phyloP scores from a whole-genome alignment of 1,140 invertebrate genomes.

The Leptoteleia sp. region DNA sequence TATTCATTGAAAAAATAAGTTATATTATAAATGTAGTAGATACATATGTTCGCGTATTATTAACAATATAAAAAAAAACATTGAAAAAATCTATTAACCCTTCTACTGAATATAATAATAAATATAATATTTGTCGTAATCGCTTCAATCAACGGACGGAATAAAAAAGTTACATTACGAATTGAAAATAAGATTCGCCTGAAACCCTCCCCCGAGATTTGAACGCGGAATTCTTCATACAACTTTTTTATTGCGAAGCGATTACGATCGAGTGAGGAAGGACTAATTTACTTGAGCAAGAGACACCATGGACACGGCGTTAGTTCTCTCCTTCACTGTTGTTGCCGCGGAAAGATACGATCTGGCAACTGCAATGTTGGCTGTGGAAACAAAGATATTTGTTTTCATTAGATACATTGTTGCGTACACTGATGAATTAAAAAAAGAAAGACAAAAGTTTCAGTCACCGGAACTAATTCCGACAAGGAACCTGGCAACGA shows the following conservation, averaged over 20 bases:
- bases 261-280: constrained; percentile 47
- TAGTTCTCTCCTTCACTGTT: constrained; percentile 88
- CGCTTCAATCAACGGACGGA: too few relatives aligned
- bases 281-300: constrained; percentile 85
- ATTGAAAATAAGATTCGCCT: too few relatives aligned
- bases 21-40: too few relatives aligned
- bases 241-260: constrained; percentile 36
- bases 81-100: too few relatives aligned
- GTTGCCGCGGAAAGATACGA: constrained; percentile 94
- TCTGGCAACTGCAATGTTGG: constrained; percentile 92
- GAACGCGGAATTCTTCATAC: constrained; percentile 23
- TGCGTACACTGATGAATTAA: constrained; percentile 9
- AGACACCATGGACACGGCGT: constrained; percentile 91
- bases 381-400: constrained; percentile 80
- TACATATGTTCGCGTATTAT: too few relatives aligned
- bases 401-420: constrained; percentile 27
- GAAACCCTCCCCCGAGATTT: constrained; percentile 3
- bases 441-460: constrained; percentile 15
- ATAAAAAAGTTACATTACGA: too few relatives aligned
- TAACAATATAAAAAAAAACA: too few relatives aligned
- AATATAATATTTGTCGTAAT: too few relatives aligned
- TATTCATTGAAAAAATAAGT: too few relatives aligned
- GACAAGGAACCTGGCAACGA: constrained; percentile 89
- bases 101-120: too few relatives aligned
- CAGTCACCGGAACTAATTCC: constrained; percentile 91